These are phyloP conservation scores for Quiscalus mexicanus DNA, from an alignment of 2,113 vertebrate species.

Conservation along the genomic window DNA sequence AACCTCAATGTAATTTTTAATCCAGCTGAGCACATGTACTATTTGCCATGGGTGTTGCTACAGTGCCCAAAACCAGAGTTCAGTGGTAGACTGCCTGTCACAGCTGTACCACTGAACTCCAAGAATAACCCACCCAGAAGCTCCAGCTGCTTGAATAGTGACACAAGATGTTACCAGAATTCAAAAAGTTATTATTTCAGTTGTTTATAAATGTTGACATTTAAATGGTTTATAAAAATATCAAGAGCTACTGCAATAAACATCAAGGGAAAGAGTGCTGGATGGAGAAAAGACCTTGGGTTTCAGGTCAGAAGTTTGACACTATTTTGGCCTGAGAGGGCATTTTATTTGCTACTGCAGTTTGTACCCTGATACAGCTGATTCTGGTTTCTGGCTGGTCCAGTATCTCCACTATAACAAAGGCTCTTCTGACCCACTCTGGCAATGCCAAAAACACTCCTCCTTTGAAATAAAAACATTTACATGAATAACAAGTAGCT, in stretches of 20 bases:
- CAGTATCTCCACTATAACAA: not conserved
- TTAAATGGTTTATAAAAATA: not conserved
- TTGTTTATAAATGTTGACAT: not conserved
- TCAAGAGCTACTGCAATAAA: not conserved
- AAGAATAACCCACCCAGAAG: not conserved
- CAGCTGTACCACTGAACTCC: not conserved
- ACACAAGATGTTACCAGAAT: not conserved
- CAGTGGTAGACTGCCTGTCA: fast-evolving
- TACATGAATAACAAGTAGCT: not conserved
- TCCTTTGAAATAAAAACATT: not conserved
- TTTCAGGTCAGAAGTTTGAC: not conserved
- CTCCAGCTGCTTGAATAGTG: not conserved
- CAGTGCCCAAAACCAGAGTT: not conserved
- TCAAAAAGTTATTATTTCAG: not conserved
- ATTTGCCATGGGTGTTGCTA: not conserved
- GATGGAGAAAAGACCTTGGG: not conserved
- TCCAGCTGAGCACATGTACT: fast-evolving
- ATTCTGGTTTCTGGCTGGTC: not conserved
- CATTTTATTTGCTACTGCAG: not conserved
- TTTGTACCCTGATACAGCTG: not conserved
- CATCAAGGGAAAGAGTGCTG: not conserved
- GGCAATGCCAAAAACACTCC: not conserved
- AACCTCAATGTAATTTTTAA: not conserved
- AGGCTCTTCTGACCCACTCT: not conserved
- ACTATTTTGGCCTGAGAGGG: fast-evolving